A percentile compares a stretch with the other conserved stretches of the same genome.
phyloP scores from a whole-genome alignment of 1,140 invertebrate species.

The Saxidomus purpurata region DNA sequence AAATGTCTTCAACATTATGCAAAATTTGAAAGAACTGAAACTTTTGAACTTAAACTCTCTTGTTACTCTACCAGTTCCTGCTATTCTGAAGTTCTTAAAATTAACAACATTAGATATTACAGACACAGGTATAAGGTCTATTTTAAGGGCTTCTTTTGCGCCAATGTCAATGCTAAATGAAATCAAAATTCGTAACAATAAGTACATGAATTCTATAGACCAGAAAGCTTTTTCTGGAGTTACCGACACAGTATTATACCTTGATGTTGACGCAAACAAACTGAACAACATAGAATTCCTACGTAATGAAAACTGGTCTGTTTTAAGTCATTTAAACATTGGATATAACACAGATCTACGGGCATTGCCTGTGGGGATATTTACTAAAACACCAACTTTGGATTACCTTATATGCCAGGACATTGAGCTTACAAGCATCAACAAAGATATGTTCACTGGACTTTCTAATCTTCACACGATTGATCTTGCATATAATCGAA shows the following conservation, averaged over 20 bases:
- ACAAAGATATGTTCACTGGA: too few relatives aligned
- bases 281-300: conserved; percentile 92
- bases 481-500: too few relatives aligned
- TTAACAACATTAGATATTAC: background rate
- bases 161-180: background rate
- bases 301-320: conserved; percentile 87
- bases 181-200: conserved; percentile 87
- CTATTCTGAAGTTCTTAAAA: conserved; percentile 26
- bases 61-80: too few relatives aligned
- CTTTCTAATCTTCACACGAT: too few relatives aligned
- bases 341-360: conserved; percentile 94
- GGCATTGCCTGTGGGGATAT: too few relatives aligned
- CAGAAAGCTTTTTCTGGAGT: conserved; percentile 93
- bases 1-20: too few relatives aligned
- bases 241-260: conserved; percentile 92
- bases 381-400: conserved; percentile 92
- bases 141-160: background rate
- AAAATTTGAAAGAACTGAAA: conserved; percentile 2
- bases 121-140: background rate
- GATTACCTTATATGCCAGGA: conserved; percentile 90
- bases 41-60: background rate
- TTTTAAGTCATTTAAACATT: too few relatives aligned
- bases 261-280: too few relatives aligned
- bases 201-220: conserved; percentile 92
- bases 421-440: too few relatives aligned